Percentiles rank a stretch among this genome's conserved stretches.
Evolutionary conservation across 2,888 invertebrate genomes (phyloP).

Genomic region (Noctua pronuba): DNA sequence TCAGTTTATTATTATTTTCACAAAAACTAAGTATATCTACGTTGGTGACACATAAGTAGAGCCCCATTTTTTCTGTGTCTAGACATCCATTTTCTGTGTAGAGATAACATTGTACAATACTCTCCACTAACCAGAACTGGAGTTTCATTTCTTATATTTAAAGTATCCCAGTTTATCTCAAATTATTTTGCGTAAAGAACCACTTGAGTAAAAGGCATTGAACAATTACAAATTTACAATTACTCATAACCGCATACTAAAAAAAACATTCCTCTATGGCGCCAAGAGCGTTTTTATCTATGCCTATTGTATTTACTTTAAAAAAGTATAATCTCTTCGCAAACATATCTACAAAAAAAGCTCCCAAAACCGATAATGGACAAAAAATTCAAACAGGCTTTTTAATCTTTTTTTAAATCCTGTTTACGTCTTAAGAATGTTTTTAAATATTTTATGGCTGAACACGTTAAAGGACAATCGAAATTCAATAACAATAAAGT

Average conservation of each 20-base stretch:
- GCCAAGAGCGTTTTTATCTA: slow-evolving; percentile 51
- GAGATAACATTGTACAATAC: slow-evolving; percentile 8
- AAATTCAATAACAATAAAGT: slow-evolving; percentile 63
- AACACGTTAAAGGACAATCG: slow-evolving; percentile 43
- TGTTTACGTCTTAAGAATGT: slow-evolving; percentile 44
- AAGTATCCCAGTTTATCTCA: neutral
- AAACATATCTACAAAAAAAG: slow-evolving; percentile 56
- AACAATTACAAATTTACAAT: slow-evolving; percentile 26
- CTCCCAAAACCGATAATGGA: slow-evolving; percentile 41
- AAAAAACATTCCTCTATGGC: slow-evolving; percentile 52
- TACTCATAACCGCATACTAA: slow-evolving; percentile 1
- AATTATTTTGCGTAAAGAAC: slow-evolving; percentile 10
- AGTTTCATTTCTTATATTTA: neutral
- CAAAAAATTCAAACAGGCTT: slow-evolving; percentile 18
- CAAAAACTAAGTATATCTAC: neutral
- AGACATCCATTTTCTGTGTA: slow-evolving; percentile 25
- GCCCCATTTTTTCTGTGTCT: slow-evolving; percentile 32
- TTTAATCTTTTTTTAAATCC: slow-evolving; percentile 10
- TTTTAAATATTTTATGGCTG: slow-evolving; percentile 56
- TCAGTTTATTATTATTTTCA: slow-evolving; percentile 3
- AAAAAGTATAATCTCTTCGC: slow-evolving; percentile 55
- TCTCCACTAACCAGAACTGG: slow-evolving; percentile 9
- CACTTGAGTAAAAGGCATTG: slow-evolving; percentile 1
- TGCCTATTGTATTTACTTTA: slow-evolving; percentile 32
- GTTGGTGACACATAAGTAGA: slow-evolving; percentile 8